These are phyloP conservation scores for Malurus cyaneus DNA, from an alignment of 2,113 vertebrate species.

Conservation along the genomic window DNA sequence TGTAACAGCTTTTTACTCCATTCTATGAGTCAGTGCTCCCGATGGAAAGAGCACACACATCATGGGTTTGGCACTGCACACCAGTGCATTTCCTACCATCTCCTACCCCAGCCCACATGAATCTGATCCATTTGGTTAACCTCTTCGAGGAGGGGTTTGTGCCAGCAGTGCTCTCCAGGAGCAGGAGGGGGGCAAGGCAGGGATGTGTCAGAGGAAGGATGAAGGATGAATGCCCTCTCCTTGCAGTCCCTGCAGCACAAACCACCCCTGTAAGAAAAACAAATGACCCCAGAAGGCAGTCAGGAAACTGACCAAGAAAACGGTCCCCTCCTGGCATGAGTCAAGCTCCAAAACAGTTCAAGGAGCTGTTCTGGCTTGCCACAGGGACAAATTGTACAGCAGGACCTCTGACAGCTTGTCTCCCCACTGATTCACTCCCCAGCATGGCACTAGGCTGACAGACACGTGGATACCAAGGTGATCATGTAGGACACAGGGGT, in stretches of 20 bases:
- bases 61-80: slow-evolving; percentile 15
- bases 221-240: neutral
- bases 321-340: neutral
- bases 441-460: neutral
- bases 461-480: neutral
- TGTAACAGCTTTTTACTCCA: neutral
- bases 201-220: neutral
- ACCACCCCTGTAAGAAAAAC: neutral
- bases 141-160: neutral
- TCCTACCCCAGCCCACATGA: neutral
- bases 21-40: slow-evolving; percentile 58
- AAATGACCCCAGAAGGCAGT: neutral
- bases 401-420: neutral
- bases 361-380: neutral
- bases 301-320: neutral
- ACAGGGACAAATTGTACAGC: neutral
- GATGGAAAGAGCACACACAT: slow-evolving; percentile 16
- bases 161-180: neutral
- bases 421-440: neutral
- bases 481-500: neutral
- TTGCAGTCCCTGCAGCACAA: neutral
- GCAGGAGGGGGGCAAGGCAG: neutral
- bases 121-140: slow-evolving; percentile 6
- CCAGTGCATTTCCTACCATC: neutral
- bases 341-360: neutral